These are phyloP conservation scores for Doris montereyensis DNA, from an alignment of 2,888 invertebrate genomes.

Conservation along the genomic window DNA sequence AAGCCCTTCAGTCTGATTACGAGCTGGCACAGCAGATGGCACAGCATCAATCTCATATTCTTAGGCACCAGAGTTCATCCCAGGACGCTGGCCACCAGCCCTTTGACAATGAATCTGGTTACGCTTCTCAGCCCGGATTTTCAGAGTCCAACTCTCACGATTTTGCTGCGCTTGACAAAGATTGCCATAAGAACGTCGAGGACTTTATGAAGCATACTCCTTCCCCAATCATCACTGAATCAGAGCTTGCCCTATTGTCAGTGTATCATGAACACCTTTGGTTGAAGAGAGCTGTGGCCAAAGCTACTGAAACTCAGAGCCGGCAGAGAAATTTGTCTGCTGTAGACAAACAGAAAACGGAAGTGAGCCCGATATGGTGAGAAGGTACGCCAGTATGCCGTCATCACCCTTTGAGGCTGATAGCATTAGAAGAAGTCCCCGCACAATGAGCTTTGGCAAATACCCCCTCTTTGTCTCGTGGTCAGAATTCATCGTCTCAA, in stretches of 20 bases:
- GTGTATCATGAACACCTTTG: constrained; percentile 2
- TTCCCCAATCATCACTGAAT: constrained; percentile 13
- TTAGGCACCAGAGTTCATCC: neutral
- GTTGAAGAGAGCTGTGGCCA: constrained; percentile 17
- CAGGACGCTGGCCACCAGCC: neutral
- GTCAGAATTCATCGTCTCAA: constrained; percentile 5
- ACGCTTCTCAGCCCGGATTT: neutral
- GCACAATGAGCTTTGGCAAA: too few relatives aligned
- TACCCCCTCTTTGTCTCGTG: too few relatives aligned
- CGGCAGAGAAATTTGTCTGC: constrained; percentile 20
- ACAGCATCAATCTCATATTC: neutral
- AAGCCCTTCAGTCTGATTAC: constrained; percentile 26
- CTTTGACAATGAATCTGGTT: neutral
- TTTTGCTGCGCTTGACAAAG: neutral
- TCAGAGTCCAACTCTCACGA: neutral
- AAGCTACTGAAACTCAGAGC: constrained; percentile 15
- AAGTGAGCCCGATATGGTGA: too few relatives aligned
- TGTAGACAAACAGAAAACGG: constrained; percentile 19
- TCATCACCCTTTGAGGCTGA: too few relatives aligned
- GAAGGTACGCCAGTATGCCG: too few relatives aligned
- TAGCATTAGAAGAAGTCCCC: too few relatives aligned
- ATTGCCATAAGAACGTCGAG: neutral
- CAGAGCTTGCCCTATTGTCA: neutral
- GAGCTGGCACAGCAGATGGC: constrained; percentile 37
- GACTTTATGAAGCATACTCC: neutral